A percentile compares a stretch with the other conserved stretches of the same genome.
Evolutionary conservation across 2,888 invertebrate genomes (phyloP).

Genomic region (Deilephila elpenor): DNA sequence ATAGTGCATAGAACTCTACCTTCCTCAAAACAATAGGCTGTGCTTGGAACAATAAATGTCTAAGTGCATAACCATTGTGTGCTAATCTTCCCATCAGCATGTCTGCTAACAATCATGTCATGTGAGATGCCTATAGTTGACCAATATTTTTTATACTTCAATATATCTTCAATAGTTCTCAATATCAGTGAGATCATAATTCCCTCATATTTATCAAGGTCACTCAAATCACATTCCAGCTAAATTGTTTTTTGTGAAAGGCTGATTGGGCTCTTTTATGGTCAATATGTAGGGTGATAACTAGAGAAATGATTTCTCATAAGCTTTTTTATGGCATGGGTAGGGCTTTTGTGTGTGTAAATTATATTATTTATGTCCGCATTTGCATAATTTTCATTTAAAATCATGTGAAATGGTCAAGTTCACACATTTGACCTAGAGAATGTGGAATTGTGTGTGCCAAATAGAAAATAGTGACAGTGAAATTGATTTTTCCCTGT

Average conservation of each 20-base stretch:
- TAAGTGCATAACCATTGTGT: slow-evolving; percentile 48
- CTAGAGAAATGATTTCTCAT: neutral
- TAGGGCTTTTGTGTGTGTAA: neutral
- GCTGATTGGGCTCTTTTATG: slow-evolving; percentile 12
- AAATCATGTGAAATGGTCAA: slow-evolving; percentile 14
- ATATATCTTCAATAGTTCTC: neutral
- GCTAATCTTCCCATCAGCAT: slow-evolving; percentile 46
- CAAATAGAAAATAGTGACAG: slow-evolving; percentile 24
- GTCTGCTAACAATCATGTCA: slow-evolving; percentile 33
- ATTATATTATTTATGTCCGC: neutral
- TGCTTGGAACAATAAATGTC: slow-evolving; percentile 47
- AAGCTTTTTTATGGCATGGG: neutral
- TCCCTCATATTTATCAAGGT: slow-evolving; percentile 12
- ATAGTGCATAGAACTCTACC: slow-evolving; percentile 9
- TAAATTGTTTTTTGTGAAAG: slow-evolving; percentile 4
- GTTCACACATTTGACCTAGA: slow-evolving; percentile 19
- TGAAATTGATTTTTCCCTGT: slow-evolving; percentile 29
- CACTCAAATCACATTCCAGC: neutral
- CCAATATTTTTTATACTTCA: slow-evolving; percentile 1
- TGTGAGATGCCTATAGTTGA: slow-evolving; percentile 3
- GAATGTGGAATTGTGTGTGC: slow-evolving; percentile 12
- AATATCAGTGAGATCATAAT: neutral
- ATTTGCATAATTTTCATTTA: slow-evolving; percentile 21
- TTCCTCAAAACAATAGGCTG: slow-evolving; percentile 38
- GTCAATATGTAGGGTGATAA: neutral